Percentiles rank a stretch among this genome's conserved stretches.
Conservation (phyloP, 2,888 invertebrate species). For the Drosophila austrosaltans region DNA sequence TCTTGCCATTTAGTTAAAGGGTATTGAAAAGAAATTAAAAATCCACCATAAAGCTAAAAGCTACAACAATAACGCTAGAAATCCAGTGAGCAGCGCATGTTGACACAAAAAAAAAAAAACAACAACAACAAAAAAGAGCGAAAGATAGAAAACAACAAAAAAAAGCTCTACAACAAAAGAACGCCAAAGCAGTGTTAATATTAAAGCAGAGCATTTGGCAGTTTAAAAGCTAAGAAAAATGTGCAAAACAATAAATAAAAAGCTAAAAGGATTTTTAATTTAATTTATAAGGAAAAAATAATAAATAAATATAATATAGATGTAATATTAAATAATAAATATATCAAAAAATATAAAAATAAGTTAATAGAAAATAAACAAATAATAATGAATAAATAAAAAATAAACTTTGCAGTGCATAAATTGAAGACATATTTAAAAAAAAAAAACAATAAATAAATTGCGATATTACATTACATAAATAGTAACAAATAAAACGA, state of each 20-base stretch:
- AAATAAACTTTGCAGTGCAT: too few species aligned
- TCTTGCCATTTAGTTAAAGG: background rate
- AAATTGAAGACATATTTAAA: too few species aligned
- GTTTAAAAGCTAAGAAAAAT: background rate
- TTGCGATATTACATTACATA: too few species aligned
- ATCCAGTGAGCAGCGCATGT: conserved; percentile 20
- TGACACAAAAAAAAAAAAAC: conserved; percentile 43
- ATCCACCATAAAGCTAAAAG: conserved; percentile 11
- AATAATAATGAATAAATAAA: too few species aligned
- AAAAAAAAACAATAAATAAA: too few species aligned
- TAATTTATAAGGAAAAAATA: background rate
- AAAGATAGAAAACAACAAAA: background rate
- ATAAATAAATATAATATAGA: too few species aligned
- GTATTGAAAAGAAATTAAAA: conserved; percentile 4
- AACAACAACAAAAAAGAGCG: conserved; percentile 10
- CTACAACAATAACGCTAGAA: conserved; percentile 9
- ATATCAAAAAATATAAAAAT: too few species aligned
- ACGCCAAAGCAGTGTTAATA: conserved; percentile 1
- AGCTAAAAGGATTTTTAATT: background rate
- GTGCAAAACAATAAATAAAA: background rate
- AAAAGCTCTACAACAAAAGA: conserved; percentile 5
- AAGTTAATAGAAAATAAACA: too few species aligned
- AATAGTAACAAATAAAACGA: too few species aligned
- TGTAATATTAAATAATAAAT: too few species aligned
- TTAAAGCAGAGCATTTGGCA: background rate